Base-by-base conservation (phyloP, 64 coral and sea anemone genomes). In the Montipora sp. region DNA sequence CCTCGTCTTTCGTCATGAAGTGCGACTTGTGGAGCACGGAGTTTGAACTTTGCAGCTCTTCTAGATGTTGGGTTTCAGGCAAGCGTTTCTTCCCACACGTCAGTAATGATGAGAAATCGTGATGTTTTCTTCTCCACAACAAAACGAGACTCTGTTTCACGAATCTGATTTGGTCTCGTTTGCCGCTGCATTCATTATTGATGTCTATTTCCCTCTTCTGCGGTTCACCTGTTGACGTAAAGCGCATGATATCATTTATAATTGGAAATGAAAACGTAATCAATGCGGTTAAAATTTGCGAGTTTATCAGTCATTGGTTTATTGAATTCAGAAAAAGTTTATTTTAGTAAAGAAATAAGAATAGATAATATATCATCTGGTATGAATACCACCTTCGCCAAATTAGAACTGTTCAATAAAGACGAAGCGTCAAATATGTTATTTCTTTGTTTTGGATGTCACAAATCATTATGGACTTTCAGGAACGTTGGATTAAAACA, bases 191-290 rank as follows among this genome's bases (percentile, higher is more conserved):
- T 84, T 10, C n/a, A 84, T 84, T 49, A 70, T 84, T 84, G 3
- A 84, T 84, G 60, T 7, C 13, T 83, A 44, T 84, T 71, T 84
- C 48, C n/a, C 43, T 82, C 27, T 23, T 48, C 19, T 48, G 63
- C 19, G 82, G 63, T 84, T 27, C 67, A 48, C 45, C 82, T 84
- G 82, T 7, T 50, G 82, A 70, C 82, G 82, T 51, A 71, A 71
- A 47, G 46, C 20, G 23, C 8, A 84, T 84, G 45, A 46, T 84
- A 71, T 70, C 82, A 84, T 71, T 71, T 19, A 71, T 71, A 71
- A 84, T 22, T 3, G 13, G 75, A 78, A 36, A 78, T 49, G 19
- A 21, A 50, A 63, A 20, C 22, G 63, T 70, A 84, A 70, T 70
- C 63, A 71, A 4, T 12, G 19, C 45, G 70, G 45, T 9, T 63